Base-by-base conservation (phyloP, 2,113 vertebrate genomes). In the Microcebus tavaratra region DNA sequence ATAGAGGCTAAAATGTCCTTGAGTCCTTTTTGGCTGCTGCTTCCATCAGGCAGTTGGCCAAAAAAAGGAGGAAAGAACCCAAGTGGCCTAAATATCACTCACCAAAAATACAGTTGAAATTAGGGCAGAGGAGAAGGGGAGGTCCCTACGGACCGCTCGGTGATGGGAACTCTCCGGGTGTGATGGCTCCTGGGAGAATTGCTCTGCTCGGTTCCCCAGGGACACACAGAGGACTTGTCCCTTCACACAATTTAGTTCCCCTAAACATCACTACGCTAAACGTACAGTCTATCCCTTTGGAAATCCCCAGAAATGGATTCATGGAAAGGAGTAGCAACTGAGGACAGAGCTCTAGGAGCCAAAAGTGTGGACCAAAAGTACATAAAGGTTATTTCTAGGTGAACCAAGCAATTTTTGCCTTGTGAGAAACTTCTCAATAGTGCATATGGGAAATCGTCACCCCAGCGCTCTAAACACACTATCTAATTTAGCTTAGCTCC, bases 21-120 rank as follows among this genome's bases (percentile, higher is more conserved):
- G 75, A 53, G 12, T 80, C 95, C 93, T 89, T 73, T 96, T 85
- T 85, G 76, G 96, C 93, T 96, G 70, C 88, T 36, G 23, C 39
- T 97, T 36, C 10, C 59, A 94, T 97, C 83, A 96, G 79, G 97
- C 97, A 96, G 59, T 89, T 42, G 79, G 85, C 94, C 95, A 95
- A 85, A 93, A n/a, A 13, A 18, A 90, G 73, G 90, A 96, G 84
- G 63, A 96, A 93, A 68, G 96, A 93, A 95, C 68, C 86, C 84
- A 70, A 78, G 59, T 45, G 93, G 91, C 88, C 96, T 91, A 59
- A 94, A 91, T 88, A 86, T 95, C 72, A 36, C 50, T 90, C 72
- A 63, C 70, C 92, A 88, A 96, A 97, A 95, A 93, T 83, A 97
- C 86, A 80, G 72, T 63, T 67, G 25, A 90, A 94, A 95, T 87